These are phyloP conservation scores for Ochropleura leucogaster DNA, from an alignment of 2,888 invertebrate genomes.

Conservation along the genomic window DNA sequence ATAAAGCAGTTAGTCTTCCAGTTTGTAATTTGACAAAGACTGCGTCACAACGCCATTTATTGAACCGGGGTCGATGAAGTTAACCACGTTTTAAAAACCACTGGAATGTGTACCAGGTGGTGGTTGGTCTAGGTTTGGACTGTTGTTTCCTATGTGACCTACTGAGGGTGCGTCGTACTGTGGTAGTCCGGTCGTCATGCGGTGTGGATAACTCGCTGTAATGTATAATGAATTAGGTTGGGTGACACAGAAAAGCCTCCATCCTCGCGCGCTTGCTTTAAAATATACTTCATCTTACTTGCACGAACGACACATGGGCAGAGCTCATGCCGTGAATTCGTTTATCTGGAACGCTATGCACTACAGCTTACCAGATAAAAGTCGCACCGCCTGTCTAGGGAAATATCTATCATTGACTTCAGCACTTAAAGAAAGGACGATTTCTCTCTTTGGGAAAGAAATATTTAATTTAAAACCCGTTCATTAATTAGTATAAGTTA, in stretches of 20 bases:
- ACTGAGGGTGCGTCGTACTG: conserved; percentile 22
- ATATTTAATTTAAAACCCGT: background rate
- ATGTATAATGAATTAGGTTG: conserved; percentile 3
- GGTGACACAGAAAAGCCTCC: background rate
- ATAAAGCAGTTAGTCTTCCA: background rate
- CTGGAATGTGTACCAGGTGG: background rate
- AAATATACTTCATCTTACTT: background rate
- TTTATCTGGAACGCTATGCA: background rate
- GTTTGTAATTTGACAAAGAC: background rate
- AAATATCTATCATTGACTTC: background rate
- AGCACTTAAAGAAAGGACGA: too few relatives aligned
- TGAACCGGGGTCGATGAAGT: background rate
- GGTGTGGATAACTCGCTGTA: background rate
- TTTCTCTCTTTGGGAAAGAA: too few relatives aligned
- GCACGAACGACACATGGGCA: background rate
- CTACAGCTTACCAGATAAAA: background rate
- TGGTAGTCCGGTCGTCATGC: conserved; percentile 11
- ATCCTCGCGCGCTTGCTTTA: background rate
- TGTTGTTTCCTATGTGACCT: conserved; percentile 1
- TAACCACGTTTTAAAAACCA: background rate
- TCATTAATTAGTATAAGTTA: background rate
- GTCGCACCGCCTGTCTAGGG: background rate
- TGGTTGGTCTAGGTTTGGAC: background rate
- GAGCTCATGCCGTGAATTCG: background rate
- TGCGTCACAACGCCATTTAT: background rate